phyloP scores from a whole-genome alignment of 2,113 vertebrate species.

The Tamias sibiricus region DNA sequence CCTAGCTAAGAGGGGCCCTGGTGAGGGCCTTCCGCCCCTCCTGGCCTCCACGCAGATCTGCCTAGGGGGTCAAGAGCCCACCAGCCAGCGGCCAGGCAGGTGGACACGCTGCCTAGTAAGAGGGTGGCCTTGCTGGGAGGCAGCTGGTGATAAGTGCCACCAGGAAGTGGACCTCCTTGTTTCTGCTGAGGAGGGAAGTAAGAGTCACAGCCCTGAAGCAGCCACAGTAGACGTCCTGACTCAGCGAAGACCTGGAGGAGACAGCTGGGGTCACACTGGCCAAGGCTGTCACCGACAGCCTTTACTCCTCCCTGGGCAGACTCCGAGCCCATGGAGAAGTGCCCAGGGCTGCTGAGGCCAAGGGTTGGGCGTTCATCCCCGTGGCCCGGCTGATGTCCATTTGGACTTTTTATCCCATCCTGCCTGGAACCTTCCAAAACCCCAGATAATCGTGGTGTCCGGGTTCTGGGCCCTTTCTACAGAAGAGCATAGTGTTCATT shows the following conservation, averaged over 20 bases:
- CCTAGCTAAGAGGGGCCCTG: background rate
- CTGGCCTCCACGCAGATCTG: background rate
- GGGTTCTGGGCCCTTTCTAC: background rate
- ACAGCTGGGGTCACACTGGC: background rate
- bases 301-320: background rate
- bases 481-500: background rate
- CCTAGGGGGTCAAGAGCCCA: background rate
- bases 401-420: background rate
- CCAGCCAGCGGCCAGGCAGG: background rate
- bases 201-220: background rate
- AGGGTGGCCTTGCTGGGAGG: background rate
- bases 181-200: background rate
- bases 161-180: background rate
- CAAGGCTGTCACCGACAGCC: background rate
- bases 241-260: background rate
- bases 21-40: background rate
- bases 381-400: background rate
- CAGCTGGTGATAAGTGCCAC: background rate
- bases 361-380: background rate
- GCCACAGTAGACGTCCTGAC: background rate
- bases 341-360: fast-evolving
- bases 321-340: background rate
- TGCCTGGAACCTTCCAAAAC: background rate
- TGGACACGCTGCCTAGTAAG: background rate
- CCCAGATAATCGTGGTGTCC: background rate